These are phyloP conservation scores for Nymphalis io DNA, from an alignment of 1,140 invertebrate species.

Conservation along the genomic window DNA sequence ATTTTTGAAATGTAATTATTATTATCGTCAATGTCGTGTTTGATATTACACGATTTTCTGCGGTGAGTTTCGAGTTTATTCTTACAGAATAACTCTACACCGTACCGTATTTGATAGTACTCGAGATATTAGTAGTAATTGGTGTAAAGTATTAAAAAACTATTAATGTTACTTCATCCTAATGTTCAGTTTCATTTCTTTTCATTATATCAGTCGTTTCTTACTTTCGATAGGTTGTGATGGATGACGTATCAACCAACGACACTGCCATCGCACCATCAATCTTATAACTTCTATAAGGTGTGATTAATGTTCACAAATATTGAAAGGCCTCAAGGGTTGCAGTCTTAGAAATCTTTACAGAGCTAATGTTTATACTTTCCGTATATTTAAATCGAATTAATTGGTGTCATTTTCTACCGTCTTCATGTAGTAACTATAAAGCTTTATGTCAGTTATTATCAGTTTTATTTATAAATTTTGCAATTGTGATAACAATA, in stretches of 20 bases:
- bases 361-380: background rate
- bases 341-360: background rate
- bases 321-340: background rate
- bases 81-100: no score
- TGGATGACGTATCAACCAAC: conserved; percentile 8
- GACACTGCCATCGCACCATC: background rate
- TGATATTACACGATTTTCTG: no score
- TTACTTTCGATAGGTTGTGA: background rate
- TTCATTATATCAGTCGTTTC: background rate
- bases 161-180: background rate
- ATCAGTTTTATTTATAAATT: no score
- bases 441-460: no score
- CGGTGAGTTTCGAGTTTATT: no score
- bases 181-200: background rate
- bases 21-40: no score
- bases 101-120: no score
- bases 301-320: conserved; percentile 2
- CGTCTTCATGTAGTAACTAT: no score
- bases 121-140: background rate
- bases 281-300: conserved; percentile 11
- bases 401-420: no score
- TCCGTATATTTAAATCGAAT: no score
- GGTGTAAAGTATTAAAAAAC: background rate
- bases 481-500: no score
- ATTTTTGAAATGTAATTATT: no score